These are phyloP conservation scores for Drosophila gunungcola DNA, from an alignment of 1,140 invertebrate genomes.

Conservation along the genomic window DNA sequence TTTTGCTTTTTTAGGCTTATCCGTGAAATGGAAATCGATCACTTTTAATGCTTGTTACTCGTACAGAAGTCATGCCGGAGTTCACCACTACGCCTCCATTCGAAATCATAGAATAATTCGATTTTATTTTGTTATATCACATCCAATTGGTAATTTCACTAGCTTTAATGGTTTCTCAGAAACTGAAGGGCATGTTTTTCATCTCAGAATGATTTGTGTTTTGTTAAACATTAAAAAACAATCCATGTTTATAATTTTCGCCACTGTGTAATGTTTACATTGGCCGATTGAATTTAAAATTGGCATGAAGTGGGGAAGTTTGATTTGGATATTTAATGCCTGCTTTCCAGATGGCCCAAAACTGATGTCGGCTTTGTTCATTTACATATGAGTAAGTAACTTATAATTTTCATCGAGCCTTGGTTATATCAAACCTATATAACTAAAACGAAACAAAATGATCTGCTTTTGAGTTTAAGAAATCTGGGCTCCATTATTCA, in stretches of 20 bases:
- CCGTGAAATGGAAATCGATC: conserved; percentile 40
- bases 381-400: too few species aligned
- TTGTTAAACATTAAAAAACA: conserved; percentile 3
- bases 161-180: conserved; percentile 3
- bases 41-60: background rate
- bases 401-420: too few species aligned
- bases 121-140: conserved; percentile 19
- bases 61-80: background rate
- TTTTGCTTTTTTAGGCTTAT: conserved; percentile 37
- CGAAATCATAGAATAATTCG: background rate
- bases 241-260: background rate
- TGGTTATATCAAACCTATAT: too few species aligned
- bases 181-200: background rate
- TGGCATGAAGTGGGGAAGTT: background rate
- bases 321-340: background rate
- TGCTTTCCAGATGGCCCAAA: background rate
- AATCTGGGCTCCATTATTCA: too few species aligned
- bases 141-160: background rate
- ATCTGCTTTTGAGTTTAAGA: too few species aligned
- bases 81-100: background rate
- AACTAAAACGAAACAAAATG: too few species aligned
- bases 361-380: too few species aligned
- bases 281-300: background rate
- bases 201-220: background rate
- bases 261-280: too few species aligned